phyloP scores from a whole-genome alignment of 1,140 invertebrate species.

The Plodia interpunctella region DNA sequence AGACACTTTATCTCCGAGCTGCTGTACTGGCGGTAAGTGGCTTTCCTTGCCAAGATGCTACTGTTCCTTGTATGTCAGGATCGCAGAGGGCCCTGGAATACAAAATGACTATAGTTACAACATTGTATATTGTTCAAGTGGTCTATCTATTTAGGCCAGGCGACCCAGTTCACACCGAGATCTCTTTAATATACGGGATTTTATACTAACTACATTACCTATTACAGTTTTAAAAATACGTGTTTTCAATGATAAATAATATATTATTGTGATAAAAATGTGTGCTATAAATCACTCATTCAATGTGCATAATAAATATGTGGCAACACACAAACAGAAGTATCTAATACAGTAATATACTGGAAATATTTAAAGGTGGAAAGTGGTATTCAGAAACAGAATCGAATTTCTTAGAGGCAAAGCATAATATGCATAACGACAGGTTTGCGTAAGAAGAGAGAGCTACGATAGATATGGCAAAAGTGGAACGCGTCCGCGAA shows the following conservation, averaged over 20 bases:
- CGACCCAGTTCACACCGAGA: not conserved
- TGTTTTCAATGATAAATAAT: too few species aligned
- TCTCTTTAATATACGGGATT: not conserved
- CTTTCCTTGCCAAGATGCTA: constrained; percentile 53
- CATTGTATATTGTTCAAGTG: not conserved
- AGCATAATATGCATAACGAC: constrained; percentile 70
- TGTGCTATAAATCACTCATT: too few species aligned
- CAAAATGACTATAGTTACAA: constrained; percentile 17
- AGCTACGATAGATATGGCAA: constrained; percentile 39
- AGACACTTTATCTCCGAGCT: constrained; percentile 44
- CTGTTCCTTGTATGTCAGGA: constrained; percentile 74
- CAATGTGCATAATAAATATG: too few species aligned
- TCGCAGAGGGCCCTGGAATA: constrained; percentile 70
- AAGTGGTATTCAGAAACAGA: constrained; percentile 51
- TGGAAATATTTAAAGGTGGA: constrained; percentile 36
- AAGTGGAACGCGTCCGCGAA: constrained; percentile 66
- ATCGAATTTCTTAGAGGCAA: constrained; percentile 51
- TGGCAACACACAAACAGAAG: too few species aligned
- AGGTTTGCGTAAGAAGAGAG: constrained; percentile 73
- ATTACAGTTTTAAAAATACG: too few species aligned
- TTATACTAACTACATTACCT: not conserved
- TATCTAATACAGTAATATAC: not conserved
- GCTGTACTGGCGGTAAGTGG: constrained; percentile 44
- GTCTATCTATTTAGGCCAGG: not conserved
- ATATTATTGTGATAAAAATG: too few species aligned